Evolutionary conservation across 2,888 invertebrate genomes (phyloP).

Genomic region (Acleris emargana): DNA sequence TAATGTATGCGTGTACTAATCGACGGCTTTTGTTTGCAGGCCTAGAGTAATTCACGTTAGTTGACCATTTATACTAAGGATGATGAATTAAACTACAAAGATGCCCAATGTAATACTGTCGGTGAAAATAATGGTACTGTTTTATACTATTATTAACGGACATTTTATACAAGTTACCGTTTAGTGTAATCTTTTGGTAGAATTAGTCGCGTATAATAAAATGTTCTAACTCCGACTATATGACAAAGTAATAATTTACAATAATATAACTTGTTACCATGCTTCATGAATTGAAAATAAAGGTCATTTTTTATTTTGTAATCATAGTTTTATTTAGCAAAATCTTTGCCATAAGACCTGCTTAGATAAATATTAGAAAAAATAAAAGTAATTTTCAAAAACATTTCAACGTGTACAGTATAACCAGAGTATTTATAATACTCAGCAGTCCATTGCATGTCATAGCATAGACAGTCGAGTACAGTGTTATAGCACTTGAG

Average conservation of each 20-base stretch:
- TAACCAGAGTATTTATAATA: no score
- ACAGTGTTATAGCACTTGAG: no score
- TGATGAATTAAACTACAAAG: slow-evolving; percentile 68
- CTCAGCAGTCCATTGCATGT: no score
- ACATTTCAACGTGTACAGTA: background rate
- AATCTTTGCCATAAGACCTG: slow-evolving; percentile 21
- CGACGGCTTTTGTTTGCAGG: slow-evolving; percentile 61
- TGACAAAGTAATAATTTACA: slow-evolving; percentile 76
- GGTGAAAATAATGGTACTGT: slow-evolving; percentile 70
- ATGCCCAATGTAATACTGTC: slow-evolving; percentile 59
- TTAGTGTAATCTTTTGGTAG: slow-evolving; percentile 79
- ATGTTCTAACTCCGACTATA: slow-evolving; percentile 75
- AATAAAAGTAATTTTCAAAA: slow-evolving; percentile 9
- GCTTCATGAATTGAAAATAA: slow-evolving; percentile 82
- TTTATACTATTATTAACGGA: slow-evolving; percentile 78
- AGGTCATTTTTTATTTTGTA: slow-evolving; percentile 83
- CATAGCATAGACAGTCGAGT: no score
- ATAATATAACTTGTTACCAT: slow-evolving; percentile 80
- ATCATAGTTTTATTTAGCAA: slow-evolving; percentile 59
- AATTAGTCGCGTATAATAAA: slow-evolving; percentile 74
- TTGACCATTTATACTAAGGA: slow-evolving; percentile 70
- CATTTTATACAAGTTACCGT: slow-evolving; percentile 83
- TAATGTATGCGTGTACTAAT: slow-evolving; percentile 31
- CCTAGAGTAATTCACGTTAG: slow-evolving; percentile 70
- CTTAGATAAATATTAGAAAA: slow-evolving; percentile 13